phyloP scores from a whole-genome alignment of 1,140 invertebrate genomes.

The Drosophila baimaii region DNA sequence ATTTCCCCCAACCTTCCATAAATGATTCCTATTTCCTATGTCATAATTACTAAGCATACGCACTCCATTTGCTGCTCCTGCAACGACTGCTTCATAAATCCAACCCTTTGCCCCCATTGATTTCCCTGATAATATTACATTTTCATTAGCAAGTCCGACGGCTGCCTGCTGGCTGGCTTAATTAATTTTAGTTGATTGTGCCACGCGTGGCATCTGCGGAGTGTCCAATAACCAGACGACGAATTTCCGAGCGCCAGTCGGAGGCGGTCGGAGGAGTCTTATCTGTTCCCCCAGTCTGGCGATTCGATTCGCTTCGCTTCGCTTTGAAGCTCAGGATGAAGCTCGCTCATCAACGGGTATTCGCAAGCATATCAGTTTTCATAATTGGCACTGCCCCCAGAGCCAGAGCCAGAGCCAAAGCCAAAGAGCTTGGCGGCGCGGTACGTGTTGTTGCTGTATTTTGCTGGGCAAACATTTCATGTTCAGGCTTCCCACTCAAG shows the following conservation, averaged over 20 bases:
- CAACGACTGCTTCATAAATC: background rate
- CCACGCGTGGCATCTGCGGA: conserved; percentile 68
- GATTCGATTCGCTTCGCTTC: conserved; percentile 45
- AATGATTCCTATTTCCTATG: background rate
- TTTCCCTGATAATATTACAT: conserved; percentile 58
- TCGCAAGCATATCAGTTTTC: conserved; percentile 81
- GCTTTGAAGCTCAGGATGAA: conserved; percentile 53
- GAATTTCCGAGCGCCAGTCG: conserved; percentile 32
- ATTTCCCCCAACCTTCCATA: background rate
- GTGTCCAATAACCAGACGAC: conserved; percentile 73
- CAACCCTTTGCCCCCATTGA: conserved; percentile 20
- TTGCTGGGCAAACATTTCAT: conserved; percentile 78
- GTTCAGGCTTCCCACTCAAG: conserved; percentile 79
- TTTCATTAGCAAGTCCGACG: conserved; percentile 63
- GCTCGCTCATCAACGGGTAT: conserved; percentile 80
- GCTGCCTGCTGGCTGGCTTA: conserved; percentile 57
- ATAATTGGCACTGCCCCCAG: conserved; percentile 78
- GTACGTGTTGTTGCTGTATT: conserved; percentile 48
- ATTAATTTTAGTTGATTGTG: conserved; percentile 72
- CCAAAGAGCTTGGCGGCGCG: conserved; percentile 26
- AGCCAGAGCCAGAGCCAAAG: too few relatives aligned
- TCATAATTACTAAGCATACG: conserved; percentile 4
- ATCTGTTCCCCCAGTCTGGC: conserved; percentile 19
- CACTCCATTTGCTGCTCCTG: conserved; percentile 22
- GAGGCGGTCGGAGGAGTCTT: conserved; percentile 18